A percentile compares a stretch with the other conserved stretches of the same genome.
Evolutionary conservation across 2,888 invertebrate species (phyloP).

Genomic region (Oscheius sp.): DNA sequence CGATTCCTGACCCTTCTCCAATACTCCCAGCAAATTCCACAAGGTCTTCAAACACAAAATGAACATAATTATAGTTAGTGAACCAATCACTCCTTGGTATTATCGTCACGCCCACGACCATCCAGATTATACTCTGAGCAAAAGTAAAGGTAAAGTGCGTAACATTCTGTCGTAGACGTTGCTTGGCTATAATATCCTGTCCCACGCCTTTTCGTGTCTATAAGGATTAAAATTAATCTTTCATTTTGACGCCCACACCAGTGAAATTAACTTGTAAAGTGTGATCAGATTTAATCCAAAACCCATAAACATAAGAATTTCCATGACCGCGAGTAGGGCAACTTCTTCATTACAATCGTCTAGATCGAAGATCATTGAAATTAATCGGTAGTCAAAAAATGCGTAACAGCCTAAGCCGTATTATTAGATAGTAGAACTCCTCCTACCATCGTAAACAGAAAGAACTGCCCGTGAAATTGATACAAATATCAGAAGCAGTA

Average conservation of each 20-base stretch:
- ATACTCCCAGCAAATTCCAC: constrained; percentile 22
- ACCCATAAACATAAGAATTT: constrained; percentile 9
- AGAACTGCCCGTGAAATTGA: not conserved
- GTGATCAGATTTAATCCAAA: constrained; percentile 21
- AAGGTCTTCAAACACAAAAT: constrained; percentile 17
- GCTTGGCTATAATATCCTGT: constrained; percentile 6
- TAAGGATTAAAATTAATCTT: not conserved
- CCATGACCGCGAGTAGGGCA: constrained; percentile 3
- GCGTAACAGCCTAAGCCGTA: constrained; percentile 7
- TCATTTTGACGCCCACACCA: not conserved
- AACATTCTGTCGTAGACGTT: constrained; percentile 17
- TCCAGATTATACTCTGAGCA: constrained; percentile 28
- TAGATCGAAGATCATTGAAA: constrained; percentile 16
- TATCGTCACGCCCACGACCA: constrained; percentile 17
- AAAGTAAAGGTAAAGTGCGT: constrained; percentile 29
- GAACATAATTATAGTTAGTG: not conserved
- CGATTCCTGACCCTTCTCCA: constrained; percentile 10
- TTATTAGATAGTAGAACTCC: not conserved
- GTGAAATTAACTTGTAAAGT: constrained; percentile 6
- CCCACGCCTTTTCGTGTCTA: constrained; percentile 15
- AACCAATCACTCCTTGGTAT: constrained; percentile 6
- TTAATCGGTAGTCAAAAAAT: not conserved
- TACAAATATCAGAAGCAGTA: not conserved
- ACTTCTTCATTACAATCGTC: constrained; percentile 2
- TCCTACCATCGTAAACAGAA: constrained; percentile 1